phyloP scores from a whole-genome alignment of 2,113 vertebrate genomes.

The Eclectus roratus region DNA sequence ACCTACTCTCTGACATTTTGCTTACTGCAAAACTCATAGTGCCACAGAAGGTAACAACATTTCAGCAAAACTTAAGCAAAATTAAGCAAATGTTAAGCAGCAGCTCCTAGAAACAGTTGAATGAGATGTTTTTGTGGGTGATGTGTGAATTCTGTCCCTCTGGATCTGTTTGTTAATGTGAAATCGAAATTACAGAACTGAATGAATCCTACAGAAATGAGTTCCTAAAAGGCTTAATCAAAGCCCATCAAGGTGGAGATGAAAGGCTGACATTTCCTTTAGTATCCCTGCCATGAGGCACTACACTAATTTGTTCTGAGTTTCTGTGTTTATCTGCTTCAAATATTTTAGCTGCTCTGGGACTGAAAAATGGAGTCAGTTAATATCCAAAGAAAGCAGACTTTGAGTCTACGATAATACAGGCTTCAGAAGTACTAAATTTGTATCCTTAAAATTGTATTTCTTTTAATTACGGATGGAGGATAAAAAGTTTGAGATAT shows the following conservation, averaged over 20 bases:
- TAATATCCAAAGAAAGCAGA: background rate
- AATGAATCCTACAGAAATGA: background rate
- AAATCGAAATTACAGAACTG: constrained; percentile 1
- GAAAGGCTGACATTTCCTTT: background rate
- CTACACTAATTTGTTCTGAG: background rate
- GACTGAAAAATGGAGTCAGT: background rate
- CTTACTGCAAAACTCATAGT: background rate
- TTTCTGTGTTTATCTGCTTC: background rate
- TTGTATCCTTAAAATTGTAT: background rate
- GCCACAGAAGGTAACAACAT: constrained; percentile 25
- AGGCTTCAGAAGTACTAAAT: background rate
- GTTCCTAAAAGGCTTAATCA: background rate
- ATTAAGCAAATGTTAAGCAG: background rate
- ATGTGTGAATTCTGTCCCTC: background rate
- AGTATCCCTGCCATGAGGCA: background rate
- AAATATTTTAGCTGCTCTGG: background rate
- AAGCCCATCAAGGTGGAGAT: background rate
- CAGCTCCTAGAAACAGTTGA: constrained; percentile 10
- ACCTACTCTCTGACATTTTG: constrained; percentile 30
- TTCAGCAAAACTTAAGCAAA: constrained; percentile 20
- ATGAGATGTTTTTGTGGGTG: constrained; percentile 7
- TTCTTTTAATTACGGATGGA: background rate
- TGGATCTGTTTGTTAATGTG: background rate
- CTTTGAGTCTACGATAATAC: background rate
- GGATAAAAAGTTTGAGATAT: background rate